These are phyloP conservation scores for Schizotus pectinicornis DNA, from an alignment of 2,888 invertebrate genomes.

Conservation along the genomic window DNA sequence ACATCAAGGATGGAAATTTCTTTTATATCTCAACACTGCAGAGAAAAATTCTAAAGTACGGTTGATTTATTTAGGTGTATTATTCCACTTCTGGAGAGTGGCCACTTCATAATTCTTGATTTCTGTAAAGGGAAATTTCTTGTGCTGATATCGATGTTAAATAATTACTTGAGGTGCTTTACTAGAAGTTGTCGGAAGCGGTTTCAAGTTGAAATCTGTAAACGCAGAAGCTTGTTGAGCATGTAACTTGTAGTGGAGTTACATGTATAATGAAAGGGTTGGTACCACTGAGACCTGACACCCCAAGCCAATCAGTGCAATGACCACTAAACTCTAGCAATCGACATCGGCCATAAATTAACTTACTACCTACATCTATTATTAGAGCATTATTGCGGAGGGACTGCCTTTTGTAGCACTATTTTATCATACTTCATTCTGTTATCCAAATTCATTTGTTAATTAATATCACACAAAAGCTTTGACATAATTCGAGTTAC, in stretches of 20 bases:
- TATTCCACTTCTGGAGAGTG: no score
- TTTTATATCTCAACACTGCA: no score
- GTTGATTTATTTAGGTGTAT: no score
- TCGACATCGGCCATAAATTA: slow-evolving; percentile 46
- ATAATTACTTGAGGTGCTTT: not conserved
- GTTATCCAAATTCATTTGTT: slow-evolving; percentile 38
- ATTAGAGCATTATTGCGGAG: slow-evolving; percentile 39
- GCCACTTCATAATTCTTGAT: no score
- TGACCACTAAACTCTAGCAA: slow-evolving; percentile 46
- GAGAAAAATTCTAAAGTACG: no score
- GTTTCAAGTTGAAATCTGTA: slow-evolving; percentile 17
- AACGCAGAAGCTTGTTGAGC: slow-evolving; percentile 8
- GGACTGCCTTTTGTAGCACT: slow-evolving; percentile 41
- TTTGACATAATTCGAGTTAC: slow-evolving; percentile 16
- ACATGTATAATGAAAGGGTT: slow-evolving; percentile 37
- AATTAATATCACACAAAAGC: slow-evolving; percentile 31
- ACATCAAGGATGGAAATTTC: no score
- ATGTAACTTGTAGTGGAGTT: slow-evolving; percentile 28
- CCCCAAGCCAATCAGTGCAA: slow-evolving; percentile 36
- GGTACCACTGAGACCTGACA: slow-evolving; percentile 33
- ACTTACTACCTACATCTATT: slow-evolving; percentile 43
- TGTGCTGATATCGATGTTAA: no score
- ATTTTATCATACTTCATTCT: slow-evolving; percentile 38
- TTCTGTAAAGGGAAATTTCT: not conserved
- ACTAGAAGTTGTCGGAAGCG: not conserved